A percentile compares a stretch with the other conserved stretches of the same genome.
phyloP scores from a whole-genome alignment of 2,888 invertebrate species.

The Agriopis leucophaearia region DNA sequence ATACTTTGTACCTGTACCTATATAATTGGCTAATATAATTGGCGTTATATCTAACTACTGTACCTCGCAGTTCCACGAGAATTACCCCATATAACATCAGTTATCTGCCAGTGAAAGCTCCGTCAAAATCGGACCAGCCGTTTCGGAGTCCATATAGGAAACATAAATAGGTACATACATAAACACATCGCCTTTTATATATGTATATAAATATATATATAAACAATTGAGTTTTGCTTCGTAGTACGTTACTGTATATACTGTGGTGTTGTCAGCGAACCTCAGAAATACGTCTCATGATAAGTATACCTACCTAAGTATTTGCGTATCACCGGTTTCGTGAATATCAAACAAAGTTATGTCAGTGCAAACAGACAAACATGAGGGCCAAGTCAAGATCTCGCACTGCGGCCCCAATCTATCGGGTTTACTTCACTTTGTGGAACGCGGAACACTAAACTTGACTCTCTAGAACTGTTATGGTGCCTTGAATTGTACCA shows the following conservation, averaged over 20 bases:
- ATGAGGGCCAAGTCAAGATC: conserved; percentile 20
- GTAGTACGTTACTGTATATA: conserved; percentile 2
- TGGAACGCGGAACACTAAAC: conserved; percentile 19
- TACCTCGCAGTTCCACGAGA: no score
- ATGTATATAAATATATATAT: no score
- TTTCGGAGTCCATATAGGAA: no score
- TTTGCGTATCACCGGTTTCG: conserved; percentile 29
- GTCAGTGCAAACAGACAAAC: conserved; percentile 32
- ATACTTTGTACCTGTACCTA: no score
- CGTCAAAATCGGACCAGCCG: no score
- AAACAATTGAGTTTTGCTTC: not conserved
- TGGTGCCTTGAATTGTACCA: not conserved
- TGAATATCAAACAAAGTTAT: conserved; percentile 31
- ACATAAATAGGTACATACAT: no score
- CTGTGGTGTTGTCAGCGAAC: conserved; percentile 4
- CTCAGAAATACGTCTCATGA: conserved; percentile 13
- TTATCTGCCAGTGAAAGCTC: no score
- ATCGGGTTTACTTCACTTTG: not conserved
- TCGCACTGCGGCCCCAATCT: conserved; percentile 19
- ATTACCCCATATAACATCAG: no score
- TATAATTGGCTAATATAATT: no score
- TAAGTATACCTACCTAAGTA: conserved; percentile 18
- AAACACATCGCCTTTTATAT: no score
- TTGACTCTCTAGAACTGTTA: conserved; percentile 2
- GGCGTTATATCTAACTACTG: no score